Evolutionary conservation across 2,797 vertebrate species (phyloP), one percentile per base, ranked within the genome.

Genomic region (Manis javanica): DNA sequence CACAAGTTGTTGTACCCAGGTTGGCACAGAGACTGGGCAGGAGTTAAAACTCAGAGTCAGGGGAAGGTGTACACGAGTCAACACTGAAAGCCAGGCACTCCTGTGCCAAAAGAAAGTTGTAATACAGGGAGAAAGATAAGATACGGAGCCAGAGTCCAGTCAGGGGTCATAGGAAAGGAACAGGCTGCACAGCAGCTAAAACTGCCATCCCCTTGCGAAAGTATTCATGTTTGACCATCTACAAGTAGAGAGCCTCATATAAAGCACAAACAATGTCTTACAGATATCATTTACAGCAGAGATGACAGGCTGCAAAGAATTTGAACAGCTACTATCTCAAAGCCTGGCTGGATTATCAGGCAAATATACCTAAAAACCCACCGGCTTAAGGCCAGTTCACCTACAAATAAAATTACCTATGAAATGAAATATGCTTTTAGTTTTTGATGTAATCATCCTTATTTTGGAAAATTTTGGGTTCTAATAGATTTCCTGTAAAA

Each of bases 1-100:
- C 97, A 95, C 64, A 96, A 95, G 87, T 42, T 74, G 74, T 85
- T 87, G 83, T 79, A 64, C 83, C 68, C 83, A 66, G 74, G 74
- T 66, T 95, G 93, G 64, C 95, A 96, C 21, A 24, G 85, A 49
- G 61, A 77, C 89, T 24, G 61, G 88, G n/a, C 87, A 93, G 79
- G 87, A 89, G 66, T 90, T 94, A 91, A 95, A 96, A 57, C 55
- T 74, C 46, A 26, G 82, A 93, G 79, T 88, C 78, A 26, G 77
- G 63, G 69, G 74, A 63, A 87, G 66, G 19, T 23, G 31, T 55
- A 81, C 93, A 61, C 19, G 74, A 89, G 91, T 87, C 71, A 91
- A 82, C n/a, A 26, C n/a, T 4, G 39, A 57, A 6, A 81, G 87
- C 79, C 91, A 89, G 85, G 71, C 29, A 3, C 0, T 0, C 3